These are phyloP conservation scores for Gymnocheta viridis DNA, from an alignment of 2,888 invertebrate genomes.

Conservation along the genomic window DNA sequence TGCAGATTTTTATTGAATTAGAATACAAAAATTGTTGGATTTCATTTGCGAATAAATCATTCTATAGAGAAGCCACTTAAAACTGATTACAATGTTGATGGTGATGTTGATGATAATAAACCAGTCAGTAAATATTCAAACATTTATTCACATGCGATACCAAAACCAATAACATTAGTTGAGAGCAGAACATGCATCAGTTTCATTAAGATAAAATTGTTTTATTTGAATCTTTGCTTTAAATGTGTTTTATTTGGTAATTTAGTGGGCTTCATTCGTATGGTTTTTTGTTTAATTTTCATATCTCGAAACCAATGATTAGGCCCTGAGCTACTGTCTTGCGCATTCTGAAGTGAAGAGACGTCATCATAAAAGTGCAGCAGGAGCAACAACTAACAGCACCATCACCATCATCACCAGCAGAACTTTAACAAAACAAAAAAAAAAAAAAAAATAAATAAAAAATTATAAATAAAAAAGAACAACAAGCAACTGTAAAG, in stretches of 20 bases:
- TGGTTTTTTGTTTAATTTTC: constrained; percentile 50
- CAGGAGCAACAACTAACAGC: constrained; percentile 11
- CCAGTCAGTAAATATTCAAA: constrained; percentile 1
- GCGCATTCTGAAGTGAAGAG: constrained; percentile 32
- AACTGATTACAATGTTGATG: constrained; percentile 44
- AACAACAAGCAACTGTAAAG: constrained; percentile 64
- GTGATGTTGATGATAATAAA: constrained; percentile 14
- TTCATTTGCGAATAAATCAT: constrained; percentile 63
- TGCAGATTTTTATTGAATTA: constrained; percentile 64
- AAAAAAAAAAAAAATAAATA: not conserved
- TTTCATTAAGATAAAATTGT: constrained; percentile 53
- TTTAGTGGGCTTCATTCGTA: not conserved
- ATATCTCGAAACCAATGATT: constrained; percentile 68
- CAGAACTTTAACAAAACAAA: constrained; percentile 1
- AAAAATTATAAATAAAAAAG: not conserved
- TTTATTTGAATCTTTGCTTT: constrained; percentile 29
- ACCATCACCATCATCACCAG: constrained; percentile 13
- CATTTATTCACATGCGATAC: not conserved
- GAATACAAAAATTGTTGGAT: constrained; percentile 46
- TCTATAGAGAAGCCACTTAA: constrained; percentile 25
- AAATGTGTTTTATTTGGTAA: not conserved
- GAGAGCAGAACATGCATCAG: constrained; percentile 7
- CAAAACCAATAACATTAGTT: constrained; percentile 1
- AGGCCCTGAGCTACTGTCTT: constrained; percentile 71
- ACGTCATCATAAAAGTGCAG: constrained; percentile 10